Evolutionary conservation across 2,797 vertebrate species (phyloP).

Genomic region (Syndactyla subalaris): DNA sequence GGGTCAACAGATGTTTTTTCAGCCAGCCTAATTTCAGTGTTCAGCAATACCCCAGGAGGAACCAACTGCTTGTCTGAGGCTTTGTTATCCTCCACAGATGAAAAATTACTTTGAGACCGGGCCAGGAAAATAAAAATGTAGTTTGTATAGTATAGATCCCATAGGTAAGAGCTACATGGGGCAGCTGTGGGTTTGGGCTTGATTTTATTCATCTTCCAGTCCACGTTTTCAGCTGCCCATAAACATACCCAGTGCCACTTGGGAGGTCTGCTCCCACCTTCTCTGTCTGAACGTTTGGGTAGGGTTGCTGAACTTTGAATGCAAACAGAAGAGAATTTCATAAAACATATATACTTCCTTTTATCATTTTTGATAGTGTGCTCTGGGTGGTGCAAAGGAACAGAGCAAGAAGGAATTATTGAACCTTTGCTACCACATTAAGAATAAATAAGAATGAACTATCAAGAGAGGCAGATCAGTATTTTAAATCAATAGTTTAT

Average conservation of each 20-base stretch:
- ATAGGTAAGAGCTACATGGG: constrained; percentile 2
- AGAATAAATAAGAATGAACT: not conserved
- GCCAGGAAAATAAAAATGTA: not conserved
- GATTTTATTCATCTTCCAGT: not conserved
- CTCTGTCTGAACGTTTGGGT: not conserved
- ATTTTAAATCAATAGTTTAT: not conserved
- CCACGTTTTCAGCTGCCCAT: not conserved
- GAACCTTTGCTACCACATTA: not conserved
- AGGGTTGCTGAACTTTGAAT: not conserved
- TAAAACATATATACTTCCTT: not conserved
- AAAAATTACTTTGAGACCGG: constrained; percentile 7
- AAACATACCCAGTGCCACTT: not conserved
- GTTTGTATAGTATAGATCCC: not conserved
- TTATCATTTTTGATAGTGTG: not conserved
- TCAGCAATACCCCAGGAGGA: not conserved
- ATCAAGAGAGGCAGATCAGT: not conserved
- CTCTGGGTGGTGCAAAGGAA: not conserved
- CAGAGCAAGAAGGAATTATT: not conserved
- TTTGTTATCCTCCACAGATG: not conserved
- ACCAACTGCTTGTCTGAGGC: not conserved
- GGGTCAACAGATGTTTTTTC: not conserved
- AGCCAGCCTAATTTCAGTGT: not conserved
- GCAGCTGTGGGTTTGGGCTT: constrained; percentile 13
- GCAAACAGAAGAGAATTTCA: not conserved
- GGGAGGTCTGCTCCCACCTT: constrained; percentile 17